Conservation (phyloP, 2,797 vertebrate genomes). For the Naso thynnoides region DNA sequence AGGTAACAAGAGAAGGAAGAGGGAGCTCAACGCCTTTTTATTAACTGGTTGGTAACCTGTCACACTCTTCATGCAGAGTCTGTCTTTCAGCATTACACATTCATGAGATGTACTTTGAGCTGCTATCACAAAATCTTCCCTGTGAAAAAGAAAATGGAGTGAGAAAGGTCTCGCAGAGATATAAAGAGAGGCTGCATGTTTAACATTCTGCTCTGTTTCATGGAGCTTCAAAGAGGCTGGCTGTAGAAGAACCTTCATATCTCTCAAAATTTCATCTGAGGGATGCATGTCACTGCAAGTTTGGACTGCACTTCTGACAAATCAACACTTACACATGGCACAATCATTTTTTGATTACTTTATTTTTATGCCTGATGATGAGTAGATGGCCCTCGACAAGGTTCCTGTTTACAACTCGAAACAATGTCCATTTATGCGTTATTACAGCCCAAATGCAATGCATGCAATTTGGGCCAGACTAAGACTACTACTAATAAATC, state of each 20-base stretch:
- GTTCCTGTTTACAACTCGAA: background rate
- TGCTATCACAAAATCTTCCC: conserved; percentile 34
- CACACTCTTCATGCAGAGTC: conserved; percentile 11
- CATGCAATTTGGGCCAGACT: background rate
- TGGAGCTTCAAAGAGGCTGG: background rate
- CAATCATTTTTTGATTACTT: background rate
- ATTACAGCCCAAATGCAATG: background rate
- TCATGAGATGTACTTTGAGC: conserved; percentile 33
- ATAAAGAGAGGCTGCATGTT: conserved; percentile 6
- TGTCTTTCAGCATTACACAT: conserved; percentile 38
- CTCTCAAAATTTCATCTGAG: background rate
- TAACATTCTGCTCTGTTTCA: conserved; percentile 5
- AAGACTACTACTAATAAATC: background rate
- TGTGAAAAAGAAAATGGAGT: conserved; percentile 33
- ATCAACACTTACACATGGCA: background rate
- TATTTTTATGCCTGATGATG: background rate
- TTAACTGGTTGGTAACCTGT: conserved; percentile 50
- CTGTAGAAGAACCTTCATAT: background rate
- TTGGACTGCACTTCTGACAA: background rate
- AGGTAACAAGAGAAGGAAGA: background rate
- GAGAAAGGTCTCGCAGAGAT: background rate
- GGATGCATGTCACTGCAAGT: background rate
- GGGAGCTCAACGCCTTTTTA: conserved; percentile 46
- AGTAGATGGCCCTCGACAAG: background rate
- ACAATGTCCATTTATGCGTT: conserved; percentile 2